Evolutionary conservation across 2,797 vertebrate genomes (phyloP).

Genomic region (Chaetodon trifasciatus): DNA sequence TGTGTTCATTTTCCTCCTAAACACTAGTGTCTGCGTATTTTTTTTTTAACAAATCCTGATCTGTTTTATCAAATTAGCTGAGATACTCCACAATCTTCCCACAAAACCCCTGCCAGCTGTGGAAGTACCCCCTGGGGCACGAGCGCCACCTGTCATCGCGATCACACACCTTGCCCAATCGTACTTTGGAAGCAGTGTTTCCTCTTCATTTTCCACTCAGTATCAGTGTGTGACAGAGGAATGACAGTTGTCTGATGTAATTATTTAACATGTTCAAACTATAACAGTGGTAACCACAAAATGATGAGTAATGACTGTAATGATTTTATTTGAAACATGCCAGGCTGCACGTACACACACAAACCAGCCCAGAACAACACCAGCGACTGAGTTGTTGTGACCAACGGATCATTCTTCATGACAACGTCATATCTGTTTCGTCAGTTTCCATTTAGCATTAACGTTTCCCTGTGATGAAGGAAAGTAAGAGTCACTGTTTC

Average conservation of each 20-base stretch:
- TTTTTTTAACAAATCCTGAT: not conserved
- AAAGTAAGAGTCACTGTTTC: conserved; percentile 18
- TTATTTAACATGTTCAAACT: conserved; percentile 46
- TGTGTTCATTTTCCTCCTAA: not conserved
- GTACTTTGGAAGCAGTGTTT: not conserved
- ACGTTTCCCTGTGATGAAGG: not conserved
- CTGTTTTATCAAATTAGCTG: too few species aligned
- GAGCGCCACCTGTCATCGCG: not conserved
- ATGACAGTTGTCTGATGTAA: conserved; percentile 18
- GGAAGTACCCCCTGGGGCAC: too few species aligned
- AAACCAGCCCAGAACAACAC: not conserved
- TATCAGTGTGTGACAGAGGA: not conserved
- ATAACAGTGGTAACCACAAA: conserved; percentile 33
- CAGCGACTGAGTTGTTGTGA: not conserved
- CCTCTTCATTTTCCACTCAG: not conserved
- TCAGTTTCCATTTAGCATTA: not conserved
- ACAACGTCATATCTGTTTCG: not conserved
- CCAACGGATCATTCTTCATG: not conserved
- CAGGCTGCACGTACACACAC: not conserved
- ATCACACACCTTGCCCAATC: not conserved
- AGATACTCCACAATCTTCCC: too few species aligned
- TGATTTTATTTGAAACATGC: not conserved
- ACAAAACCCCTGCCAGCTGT: not conserved
- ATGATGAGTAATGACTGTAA: conserved; percentile 17
- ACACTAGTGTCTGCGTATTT: not conserved